phyloP scores from a whole-genome alignment of 1,140 invertebrate genomes.

The Ceratina japonica region DNA sequence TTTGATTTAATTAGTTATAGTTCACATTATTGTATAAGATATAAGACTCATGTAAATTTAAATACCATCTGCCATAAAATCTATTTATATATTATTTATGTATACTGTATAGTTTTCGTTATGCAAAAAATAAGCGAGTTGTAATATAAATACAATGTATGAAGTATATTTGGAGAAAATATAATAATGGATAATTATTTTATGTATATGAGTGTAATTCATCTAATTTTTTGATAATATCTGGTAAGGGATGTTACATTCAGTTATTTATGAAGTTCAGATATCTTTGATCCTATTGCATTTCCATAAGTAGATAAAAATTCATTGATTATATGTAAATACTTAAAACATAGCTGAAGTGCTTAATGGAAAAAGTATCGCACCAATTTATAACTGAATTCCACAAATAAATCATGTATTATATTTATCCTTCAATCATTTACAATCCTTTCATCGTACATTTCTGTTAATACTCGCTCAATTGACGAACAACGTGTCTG shows the following conservation, averaged over 20 bases:
- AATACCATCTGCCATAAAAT: slow-evolving; percentile 22
- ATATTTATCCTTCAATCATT: too few species aligned
- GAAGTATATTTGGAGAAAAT: neutral
- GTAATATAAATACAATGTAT: neutral
- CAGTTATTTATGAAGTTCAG: neutral
- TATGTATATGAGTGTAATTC: neutral
- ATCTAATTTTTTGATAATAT: neutral
- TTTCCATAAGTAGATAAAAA: neutral
- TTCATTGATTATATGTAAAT: too few species aligned
- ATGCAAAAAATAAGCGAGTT: neutral
- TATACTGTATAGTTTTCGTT: neutral
- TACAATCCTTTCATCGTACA: slow-evolving; percentile 1
- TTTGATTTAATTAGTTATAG: slow-evolving; percentile 6
- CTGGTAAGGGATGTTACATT: neutral
- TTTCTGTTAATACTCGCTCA: slow-evolving; percentile 15
- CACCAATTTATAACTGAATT: neutral
- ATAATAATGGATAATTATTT: neutral
- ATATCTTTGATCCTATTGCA: too few species aligned
- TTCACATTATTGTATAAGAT: slow-evolving; percentile 1
- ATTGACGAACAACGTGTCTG: slow-evolving; percentile 16
- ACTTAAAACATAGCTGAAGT: too few species aligned
- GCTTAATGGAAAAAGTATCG: too few species aligned
- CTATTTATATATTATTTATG: slow-evolving; percentile 20
- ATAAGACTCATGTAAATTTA: neutral
- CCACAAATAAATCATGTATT: neutral